Percentiles rank a stretch among this genome's conserved stretches.
Evolutionary conservation across 1,140 invertebrate genomes (phyloP).

Genomic region (Diprion similis): DNA sequence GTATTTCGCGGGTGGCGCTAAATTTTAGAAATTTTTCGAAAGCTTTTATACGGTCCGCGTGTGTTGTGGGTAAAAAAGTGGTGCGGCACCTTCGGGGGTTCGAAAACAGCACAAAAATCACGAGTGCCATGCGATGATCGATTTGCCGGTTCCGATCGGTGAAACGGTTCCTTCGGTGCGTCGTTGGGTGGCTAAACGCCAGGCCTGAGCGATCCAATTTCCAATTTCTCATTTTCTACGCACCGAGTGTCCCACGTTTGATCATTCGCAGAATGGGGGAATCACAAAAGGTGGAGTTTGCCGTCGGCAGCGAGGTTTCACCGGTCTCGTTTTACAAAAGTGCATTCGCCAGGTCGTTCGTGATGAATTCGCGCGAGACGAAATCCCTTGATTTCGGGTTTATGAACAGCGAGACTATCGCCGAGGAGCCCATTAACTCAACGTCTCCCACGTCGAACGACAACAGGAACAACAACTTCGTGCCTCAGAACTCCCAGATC

Average conservation of each 20-base stretch:
- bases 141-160: too few species aligned
- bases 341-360: slow-evolving; percentile 58
- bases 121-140: too few species aligned
- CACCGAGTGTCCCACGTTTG: background rate
- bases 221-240: too few species aligned
- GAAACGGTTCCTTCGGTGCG: too few species aligned
- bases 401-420: slow-evolving; percentile 39
- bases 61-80: too few species aligned
- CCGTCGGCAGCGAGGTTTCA: slow-evolving; percentile 55
- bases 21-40: too few species aligned
- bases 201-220: too few species aligned
- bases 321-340: slow-evolving; percentile 58
- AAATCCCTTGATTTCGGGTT: slow-evolving; percentile 56
- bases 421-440: slow-evolving; percentile 32
- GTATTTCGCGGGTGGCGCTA: too few species aligned
- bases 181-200: too few species aligned
- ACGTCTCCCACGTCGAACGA: slow-evolving; percentile 15
- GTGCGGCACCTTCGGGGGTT: too few species aligned
- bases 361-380: slow-evolving; percentile 44
- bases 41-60: too few species aligned
- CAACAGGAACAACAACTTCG: slow-evolving; percentile 42
- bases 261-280: slow-evolving; percentile 23
- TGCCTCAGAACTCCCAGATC: slow-evolving; percentile 39
- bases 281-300: slow-evolving; percentile 50
- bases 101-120: too few species aligned